Percentiles rank a stretch among this genome's conserved stretches.
Evolutionary conservation across 2,113 vertebrate genomes (phyloP).

Genomic region (Seriola quinqueradiata): DNA sequence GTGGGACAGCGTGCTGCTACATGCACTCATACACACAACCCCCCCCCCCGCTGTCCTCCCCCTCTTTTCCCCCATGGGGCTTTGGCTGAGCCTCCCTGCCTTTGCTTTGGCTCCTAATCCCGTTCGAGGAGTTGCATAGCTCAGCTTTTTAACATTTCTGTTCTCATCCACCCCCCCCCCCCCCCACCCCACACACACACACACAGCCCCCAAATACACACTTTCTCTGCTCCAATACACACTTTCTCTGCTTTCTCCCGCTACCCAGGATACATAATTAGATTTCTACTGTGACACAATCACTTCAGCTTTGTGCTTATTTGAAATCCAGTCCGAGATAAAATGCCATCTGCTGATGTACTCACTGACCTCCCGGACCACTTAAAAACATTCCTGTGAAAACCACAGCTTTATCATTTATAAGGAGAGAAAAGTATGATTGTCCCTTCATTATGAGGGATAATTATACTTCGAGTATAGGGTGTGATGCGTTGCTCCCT

Average conservation of each 20-base stretch:
- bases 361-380: conserved; percentile 5
- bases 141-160: conserved; percentile 71
- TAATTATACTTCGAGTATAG: background rate
- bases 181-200: background rate
- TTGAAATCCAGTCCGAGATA: conserved; percentile 12
- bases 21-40: conserved; percentile 30
- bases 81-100: conserved; percentile 49
- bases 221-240: conserved; percentile 16
- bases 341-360: background rate
- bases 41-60: background rate
- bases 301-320: conserved; percentile 25
- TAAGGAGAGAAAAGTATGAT: background rate
- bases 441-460: background rate
- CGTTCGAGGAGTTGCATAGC: conserved; percentile 64
- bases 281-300: conserved; percentile 36
- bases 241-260: conserved; percentile 21
- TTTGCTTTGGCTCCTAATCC: conserved; percentile 63
- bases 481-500: background rate
- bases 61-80: conserved; percentile 48
- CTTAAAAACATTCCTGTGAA: conserved; percentile 22
- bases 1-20: conserved; percentile 56
- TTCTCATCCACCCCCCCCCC: conserved; percentile 10
- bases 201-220: background rate
- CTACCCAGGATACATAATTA: conserved; percentile 35
- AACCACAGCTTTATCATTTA: conserved; percentile 12